Evolutionary conservation across 2,888 invertebrate species (phyloP).

Genomic region (Eumacrocentrus americanus): DNA sequence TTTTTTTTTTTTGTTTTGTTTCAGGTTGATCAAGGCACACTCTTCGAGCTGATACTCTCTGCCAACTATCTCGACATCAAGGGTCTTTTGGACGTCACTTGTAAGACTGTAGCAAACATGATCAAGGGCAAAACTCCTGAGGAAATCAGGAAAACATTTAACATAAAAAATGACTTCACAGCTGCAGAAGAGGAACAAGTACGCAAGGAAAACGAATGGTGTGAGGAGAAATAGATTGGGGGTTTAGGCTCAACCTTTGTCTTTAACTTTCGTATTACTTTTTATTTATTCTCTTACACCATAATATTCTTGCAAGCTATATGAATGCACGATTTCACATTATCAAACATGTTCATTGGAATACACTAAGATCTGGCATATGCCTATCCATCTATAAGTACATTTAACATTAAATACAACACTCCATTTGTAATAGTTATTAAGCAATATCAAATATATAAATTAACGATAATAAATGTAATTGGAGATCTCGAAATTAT

Average conservation of each 20-base stretch:
- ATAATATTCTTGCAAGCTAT: not conserved
- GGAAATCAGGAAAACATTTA: conserved; percentile 95
- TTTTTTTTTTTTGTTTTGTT: conserved; percentile 9
- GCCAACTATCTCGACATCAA: conserved; percentile 97
- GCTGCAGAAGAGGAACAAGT: conserved; percentile 98
- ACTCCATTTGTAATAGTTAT: too few species aligned
- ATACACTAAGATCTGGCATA: too few species aligned
- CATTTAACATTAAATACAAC: too few species aligned
- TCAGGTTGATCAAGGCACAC: conserved; percentile 90
- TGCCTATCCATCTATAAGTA: too few species aligned
- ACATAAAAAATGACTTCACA: conserved; percentile 95
- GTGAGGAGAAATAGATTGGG: conserved; percentile 78
- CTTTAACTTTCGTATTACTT: not conserved
- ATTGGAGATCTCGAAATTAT: too few species aligned
- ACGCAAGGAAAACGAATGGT: conserved; percentile 96
- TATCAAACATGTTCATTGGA: too few species aligned
- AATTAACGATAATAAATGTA: too few species aligned
- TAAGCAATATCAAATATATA: too few species aligned
- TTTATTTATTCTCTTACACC: not conserved
- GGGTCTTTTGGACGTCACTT: conserved; percentile 94
- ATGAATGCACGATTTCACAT: too few species aligned
- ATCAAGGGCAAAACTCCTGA: conserved; percentile 98
- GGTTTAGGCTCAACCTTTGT: too few species aligned
- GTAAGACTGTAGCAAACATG: conserved; percentile 98
- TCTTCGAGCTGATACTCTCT: conserved; percentile 95